Conservation (phyloP, 2,113 vertebrate species). For the Crotalus horridus region DNA sequence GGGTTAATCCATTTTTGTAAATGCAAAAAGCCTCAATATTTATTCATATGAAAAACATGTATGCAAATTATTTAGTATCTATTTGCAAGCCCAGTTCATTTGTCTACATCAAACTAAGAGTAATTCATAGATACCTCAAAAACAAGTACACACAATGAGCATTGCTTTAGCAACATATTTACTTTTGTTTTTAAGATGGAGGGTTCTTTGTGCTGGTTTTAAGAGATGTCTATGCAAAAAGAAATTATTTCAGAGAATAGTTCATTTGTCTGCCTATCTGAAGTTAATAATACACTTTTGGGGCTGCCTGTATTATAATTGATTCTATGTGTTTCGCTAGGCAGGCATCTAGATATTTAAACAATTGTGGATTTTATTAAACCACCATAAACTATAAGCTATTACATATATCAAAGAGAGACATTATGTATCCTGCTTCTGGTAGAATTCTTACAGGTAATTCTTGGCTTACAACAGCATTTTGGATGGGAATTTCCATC, state of each 20-base stretch:
- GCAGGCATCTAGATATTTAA: not conserved
- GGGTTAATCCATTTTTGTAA: not conserved
- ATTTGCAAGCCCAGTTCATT: not conserved
- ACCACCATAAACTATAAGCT: not conserved
- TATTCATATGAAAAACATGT: not conserved
- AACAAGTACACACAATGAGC: not conserved
- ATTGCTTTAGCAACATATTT: not conserved
- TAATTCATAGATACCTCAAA: not conserved
- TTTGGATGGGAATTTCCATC: not conserved
- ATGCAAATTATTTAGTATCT: not conserved
- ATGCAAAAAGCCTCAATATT: not conserved
- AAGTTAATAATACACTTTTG: not conserved
- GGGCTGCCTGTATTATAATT: not conserved
- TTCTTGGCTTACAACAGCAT: not conserved
- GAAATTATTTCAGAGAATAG: not conserved
- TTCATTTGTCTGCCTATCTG: not conserved
- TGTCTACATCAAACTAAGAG: not conserved
- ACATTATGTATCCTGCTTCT: not conserved
- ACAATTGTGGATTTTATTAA: not conserved
- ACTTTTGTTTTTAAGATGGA: not conserved
- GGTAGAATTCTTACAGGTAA: not conserved
- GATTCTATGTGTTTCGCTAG: not conserved
- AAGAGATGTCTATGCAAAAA: not conserved
- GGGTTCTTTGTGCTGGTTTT: not conserved
- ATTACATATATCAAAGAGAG: not conserved